phyloP scores from a whole-genome alignment of 2,888 invertebrate species.

The Eupithecia centaureata region DNA sequence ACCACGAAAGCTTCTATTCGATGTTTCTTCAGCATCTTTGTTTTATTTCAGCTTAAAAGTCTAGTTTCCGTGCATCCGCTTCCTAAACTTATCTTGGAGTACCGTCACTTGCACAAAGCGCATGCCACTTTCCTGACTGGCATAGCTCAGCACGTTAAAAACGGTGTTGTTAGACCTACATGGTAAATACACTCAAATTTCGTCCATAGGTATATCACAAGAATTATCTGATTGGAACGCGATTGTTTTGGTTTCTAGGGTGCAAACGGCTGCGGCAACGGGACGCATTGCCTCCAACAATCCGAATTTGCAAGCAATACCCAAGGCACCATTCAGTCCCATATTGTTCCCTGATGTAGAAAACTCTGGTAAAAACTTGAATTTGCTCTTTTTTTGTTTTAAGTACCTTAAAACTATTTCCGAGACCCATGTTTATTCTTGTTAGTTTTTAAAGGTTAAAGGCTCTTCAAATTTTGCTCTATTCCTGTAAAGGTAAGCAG shows the following conservation, averaged over 20 bases:
- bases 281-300: constrained; percentile 76
- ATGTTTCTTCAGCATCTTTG: neutral
- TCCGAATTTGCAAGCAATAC: constrained; percentile 81
- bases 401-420: too few species aligned
- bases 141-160: constrained; percentile 66
- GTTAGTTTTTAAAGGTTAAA: neutral
- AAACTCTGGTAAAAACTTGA: constrained; percentile 47
- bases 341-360: constrained; percentile 51
- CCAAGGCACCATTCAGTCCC: constrained; percentile 68
- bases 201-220: neutral
- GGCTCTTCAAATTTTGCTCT: neutral
- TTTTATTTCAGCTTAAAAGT: constrained; percentile 62
- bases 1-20: too few species aligned
- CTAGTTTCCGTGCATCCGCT: constrained; percentile 68
- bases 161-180: constrained; percentile 66
- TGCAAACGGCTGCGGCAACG: constrained; percentile 76
- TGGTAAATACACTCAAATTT: constrained; percentile 58
- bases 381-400: too few species aligned
- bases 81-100: constrained; percentile 73
- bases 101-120: constrained; percentile 76
- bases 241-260: constrained; percentile 55
- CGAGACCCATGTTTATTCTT: too few species aligned
- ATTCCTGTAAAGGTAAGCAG: constrained; percentile 13
- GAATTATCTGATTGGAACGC: neutral
- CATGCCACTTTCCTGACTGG: constrained; percentile 76